phyloP scores from a whole-genome alignment of 2,888 invertebrate genomes.

The Nasonia oneida region DNA sequence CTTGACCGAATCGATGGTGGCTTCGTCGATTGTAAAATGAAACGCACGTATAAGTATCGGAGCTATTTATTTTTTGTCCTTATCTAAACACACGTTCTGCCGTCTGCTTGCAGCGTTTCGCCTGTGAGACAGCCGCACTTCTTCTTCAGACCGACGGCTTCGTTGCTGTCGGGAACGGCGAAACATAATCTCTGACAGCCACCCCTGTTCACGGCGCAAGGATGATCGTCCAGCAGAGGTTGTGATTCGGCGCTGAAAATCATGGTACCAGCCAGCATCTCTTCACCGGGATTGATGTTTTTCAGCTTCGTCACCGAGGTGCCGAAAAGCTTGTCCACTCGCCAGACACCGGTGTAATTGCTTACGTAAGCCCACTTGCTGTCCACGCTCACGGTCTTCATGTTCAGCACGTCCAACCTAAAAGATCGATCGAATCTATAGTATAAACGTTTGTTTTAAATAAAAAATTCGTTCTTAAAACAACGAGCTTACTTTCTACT shows the following conservation, averaged over 20 bases:
- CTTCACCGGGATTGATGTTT: neutral
- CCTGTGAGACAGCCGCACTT: neutral
- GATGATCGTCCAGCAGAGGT: neutral
- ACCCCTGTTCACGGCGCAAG: neutral
- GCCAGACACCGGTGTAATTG: neutral
- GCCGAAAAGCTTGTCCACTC: neutral
- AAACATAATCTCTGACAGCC: neutral
- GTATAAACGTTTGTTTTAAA: no score
- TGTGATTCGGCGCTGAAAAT: neutral
- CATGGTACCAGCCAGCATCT: neutral
- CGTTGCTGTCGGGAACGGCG: neutral
- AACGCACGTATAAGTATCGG: neutral
- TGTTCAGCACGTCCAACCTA: neutral
- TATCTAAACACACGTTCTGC: neutral
- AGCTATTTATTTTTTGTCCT: neutral
- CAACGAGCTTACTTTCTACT: no score
- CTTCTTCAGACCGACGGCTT: neutral
- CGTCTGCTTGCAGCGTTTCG: neutral
- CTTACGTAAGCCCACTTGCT: neutral
- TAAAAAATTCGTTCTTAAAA: no score
- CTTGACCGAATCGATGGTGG: constrained; percentile 52
- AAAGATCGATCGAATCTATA: neutral
- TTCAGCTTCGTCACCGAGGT: neutral
- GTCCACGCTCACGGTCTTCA: neutral
- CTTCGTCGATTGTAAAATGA: neutral